Evolutionary conservation across 2,888 invertebrate genomes (phyloP), one percentile per base, ranked within the genome.

Genomic region (Toxonevra muliebris): DNA sequence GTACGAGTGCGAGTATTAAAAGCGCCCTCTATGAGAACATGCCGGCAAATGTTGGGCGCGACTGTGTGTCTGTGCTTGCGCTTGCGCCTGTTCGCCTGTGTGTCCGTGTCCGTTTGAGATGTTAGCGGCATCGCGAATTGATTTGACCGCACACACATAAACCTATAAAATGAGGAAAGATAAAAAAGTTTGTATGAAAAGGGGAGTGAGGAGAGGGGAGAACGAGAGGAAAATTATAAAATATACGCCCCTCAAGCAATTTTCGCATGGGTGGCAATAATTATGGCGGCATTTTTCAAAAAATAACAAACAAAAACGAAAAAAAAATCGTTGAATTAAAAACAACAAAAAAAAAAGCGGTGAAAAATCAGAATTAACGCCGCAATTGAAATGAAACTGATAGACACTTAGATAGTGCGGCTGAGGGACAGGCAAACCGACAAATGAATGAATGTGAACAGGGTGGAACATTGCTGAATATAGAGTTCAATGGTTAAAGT

Each of bases 111-210:
- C 42, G 13, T 55, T 19, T 19, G 13, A n/a, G 20, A 15, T 40
- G 41, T 40, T 63, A 71, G 70, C 57, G 63, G 66, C 73, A 41
- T 69, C 57, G 70, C 68, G 62, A 71, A 71, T 64, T 58, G 69
- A 71, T 70, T 72, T 67, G 65, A 64, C 65, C 70, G 68, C 70
- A 48, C 40, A 71, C 64, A 64, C 66, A 63, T 54, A 67, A 67
- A 15, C 62, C n/a, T n/a, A 61, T 12, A 59, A 15, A 30, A 30
- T 4, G 30, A 30, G 30, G 30, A 30, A 43, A 17, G 60, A 19
- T 53, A 57, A 30, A 45, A 63, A 42, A 54, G 60, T 20, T 20
- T 45, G 30, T 43, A 19, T 45, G 20, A 45, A 11, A 15, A 20
- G 19, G 11, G n/a, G 13, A n/a, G 12, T 15, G 58, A n/a, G 9